A percentile compares a stretch with the other conserved stretches of the same genome.
These are phyloP conservation scores for Turritopsis rubra DNA, from an alignment of 30 jellyfish, hydroid and myxozoan species.

Conservation along the genomic window DNA sequence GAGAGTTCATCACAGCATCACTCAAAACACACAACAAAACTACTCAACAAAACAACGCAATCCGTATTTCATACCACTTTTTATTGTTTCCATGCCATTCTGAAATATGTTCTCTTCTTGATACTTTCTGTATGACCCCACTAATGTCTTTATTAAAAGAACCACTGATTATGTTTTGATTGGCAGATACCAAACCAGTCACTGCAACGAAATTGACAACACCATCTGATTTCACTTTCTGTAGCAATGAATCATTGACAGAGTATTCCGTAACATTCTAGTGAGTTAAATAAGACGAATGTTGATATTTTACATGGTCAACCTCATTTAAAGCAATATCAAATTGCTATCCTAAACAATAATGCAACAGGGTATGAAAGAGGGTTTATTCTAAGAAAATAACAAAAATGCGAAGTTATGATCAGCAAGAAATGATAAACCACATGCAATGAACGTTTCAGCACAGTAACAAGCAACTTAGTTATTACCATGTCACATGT, in stretches of 20 bases:
- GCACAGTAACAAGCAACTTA: no score
- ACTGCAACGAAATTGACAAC: neutral
- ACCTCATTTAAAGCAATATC: no score
- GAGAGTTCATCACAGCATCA: neutral
- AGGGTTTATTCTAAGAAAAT: no score
- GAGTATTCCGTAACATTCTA: neutral
- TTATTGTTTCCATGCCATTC: neutral
- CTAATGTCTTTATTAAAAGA: neutral
- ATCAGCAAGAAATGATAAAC: no score
- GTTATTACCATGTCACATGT: no score
- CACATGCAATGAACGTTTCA: no score
- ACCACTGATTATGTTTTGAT: neutral
- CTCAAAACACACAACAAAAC: no score
- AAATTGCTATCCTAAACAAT: no score
- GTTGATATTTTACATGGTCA: no score
- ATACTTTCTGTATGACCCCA: neutral
- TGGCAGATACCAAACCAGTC: neutral
- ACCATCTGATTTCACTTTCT: neutral
- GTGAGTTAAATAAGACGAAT: neutral
- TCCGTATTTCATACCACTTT: neutral
- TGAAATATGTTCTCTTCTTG: neutral
- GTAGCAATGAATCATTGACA: neutral
- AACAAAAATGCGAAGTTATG: no score
- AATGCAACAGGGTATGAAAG: no score
- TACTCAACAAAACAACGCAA: no score